Percentiles rank a stretch among this genome's conserved stretches.
Evolutionary conservation across 2,888 invertebrate genomes (phyloP).

Genomic region (Drosophila robusta): DNA sequence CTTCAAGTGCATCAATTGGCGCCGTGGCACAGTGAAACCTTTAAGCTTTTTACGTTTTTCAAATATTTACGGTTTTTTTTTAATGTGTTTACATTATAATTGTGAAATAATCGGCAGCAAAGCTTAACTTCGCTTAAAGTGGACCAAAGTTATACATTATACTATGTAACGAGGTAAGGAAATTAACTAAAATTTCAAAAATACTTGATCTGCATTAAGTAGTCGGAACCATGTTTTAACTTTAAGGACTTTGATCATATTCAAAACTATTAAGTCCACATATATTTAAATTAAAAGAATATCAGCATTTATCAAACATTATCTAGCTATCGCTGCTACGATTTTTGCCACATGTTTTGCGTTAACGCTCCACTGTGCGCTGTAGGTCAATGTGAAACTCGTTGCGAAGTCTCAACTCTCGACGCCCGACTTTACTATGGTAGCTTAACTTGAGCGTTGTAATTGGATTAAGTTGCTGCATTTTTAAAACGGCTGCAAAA

Average conservation of each 20-base stretch:
- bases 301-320: too few relatives aligned
- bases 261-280: too few relatives aligned
- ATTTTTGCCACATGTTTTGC: neutral
- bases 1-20: slow-evolving; percentile 41
- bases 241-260: too few relatives aligned
- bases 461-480: slow-evolving; percentile 39
- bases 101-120: too few relatives aligned
- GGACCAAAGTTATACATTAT: too few relatives aligned
- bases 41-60: neutral
- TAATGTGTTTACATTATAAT: too few relatives aligned
- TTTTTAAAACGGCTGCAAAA: slow-evolving; percentile 1
- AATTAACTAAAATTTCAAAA: too few relatives aligned
- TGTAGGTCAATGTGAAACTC: slow-evolving; percentile 12
- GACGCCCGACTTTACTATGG: slow-evolving; percentile 5
- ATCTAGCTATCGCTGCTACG: neutral
- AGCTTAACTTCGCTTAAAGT: too few relatives aligned
- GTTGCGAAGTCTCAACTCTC: slow-evolving; percentile 7
- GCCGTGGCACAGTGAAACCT: slow-evolving; percentile 14
- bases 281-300: too few relatives aligned
- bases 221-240: too few relatives aligned
- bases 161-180: too few relatives aligned
- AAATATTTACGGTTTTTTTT: neutral
- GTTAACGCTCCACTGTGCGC: neutral
- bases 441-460: slow-evolving; percentile 20
- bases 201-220: too few relatives aligned